These are phyloP conservation scores for Vidua chalybeata DNA, from an alignment of 2,113 vertebrate genomes.

Conservation along the genomic window DNA sequence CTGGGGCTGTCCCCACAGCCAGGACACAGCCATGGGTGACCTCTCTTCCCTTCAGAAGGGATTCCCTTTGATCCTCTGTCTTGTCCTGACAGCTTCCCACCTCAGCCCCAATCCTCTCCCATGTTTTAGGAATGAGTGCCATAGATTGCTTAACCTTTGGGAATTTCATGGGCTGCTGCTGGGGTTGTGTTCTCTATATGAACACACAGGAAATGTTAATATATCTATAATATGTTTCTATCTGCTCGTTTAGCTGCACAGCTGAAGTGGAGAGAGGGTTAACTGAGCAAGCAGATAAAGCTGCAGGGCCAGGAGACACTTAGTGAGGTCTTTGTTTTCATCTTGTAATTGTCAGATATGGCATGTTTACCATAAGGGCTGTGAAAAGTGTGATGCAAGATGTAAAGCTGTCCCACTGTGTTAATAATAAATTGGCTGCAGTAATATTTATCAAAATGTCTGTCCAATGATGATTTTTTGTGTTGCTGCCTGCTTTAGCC, in stretches of 20 bases:
- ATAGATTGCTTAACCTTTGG: not conserved
- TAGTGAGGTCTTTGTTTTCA: conserved; percentile 63
- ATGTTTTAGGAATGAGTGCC: not conserved
- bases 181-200: not conserved
- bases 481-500: conserved; percentile 8
- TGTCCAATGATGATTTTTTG: conserved; percentile 47
- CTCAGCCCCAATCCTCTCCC: not conserved
- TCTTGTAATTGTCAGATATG: conserved; percentile 60
- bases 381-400: conserved; percentile 58
- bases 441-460: conserved; percentile 54
- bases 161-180: not conserved
- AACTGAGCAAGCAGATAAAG: not conserved
- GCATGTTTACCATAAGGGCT: conserved; percentile 66
- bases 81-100: not conserved
- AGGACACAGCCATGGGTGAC: not conserved
- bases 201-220: not conserved
- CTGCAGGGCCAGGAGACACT: conserved; percentile 34
- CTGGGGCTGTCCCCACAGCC: not conserved
- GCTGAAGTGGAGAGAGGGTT: conserved; percentile 26
- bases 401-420: conserved; percentile 62
- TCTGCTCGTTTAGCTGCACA: not conserved
- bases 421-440: conserved; percentile 59
- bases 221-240: not conserved
- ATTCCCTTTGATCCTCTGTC: not conserved
- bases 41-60: not conserved